Evolutionary conservation across 30 jellyfish, hydroid and myxozoan genomes (phyloP).

Genomic region (Aurelia sp.): DNA sequence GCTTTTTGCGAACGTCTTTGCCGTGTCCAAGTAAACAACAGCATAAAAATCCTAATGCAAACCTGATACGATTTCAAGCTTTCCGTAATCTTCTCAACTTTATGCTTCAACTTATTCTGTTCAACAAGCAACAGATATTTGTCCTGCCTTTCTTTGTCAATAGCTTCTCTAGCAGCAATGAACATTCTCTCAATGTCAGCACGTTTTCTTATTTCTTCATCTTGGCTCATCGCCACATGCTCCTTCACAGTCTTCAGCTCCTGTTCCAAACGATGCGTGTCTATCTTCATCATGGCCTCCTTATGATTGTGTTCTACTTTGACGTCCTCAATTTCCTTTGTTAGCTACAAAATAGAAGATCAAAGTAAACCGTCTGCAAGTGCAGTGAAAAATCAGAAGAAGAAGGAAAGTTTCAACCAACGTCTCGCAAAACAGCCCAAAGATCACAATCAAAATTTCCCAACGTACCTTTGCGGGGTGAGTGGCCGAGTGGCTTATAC

Average conservation of each 20-base stretch:
- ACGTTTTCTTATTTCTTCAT: constrained; percentile 50
- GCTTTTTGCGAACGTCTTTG: too few species aligned
- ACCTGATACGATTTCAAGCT: constrained; percentile 91
- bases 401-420: too few species aligned
- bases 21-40: too few species aligned
- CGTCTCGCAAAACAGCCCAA: too few species aligned
- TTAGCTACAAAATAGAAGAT: constrained; percentile 41
- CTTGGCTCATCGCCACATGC: constrained; percentile 56
- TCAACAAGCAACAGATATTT: constrained; percentile 84
- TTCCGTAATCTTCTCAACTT: constrained; percentile 90
- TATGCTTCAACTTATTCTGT: constrained; percentile 86
- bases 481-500: too few species aligned
- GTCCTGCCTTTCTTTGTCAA: constrained; percentile 92
- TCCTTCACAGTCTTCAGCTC: constrained; percentile 72
- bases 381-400: too few species aligned
- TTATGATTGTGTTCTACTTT: constrained; percentile 67
- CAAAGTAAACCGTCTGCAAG: neutral
- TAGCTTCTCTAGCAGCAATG: constrained; percentile 77
- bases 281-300: constrained; percentile 63
- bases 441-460: too few species aligned
- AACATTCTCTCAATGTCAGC: constrained; percentile 72
- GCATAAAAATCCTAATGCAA: neutral
- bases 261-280: constrained; percentile 61
- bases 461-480: too few species aligned
- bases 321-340: constrained; percentile 54